Percentiles rank a stretch among this genome's conserved stretches.
phyloP scores from a whole-genome alignment of 2,113 vertebrate species.

The Siphamia tubifer region DNA sequence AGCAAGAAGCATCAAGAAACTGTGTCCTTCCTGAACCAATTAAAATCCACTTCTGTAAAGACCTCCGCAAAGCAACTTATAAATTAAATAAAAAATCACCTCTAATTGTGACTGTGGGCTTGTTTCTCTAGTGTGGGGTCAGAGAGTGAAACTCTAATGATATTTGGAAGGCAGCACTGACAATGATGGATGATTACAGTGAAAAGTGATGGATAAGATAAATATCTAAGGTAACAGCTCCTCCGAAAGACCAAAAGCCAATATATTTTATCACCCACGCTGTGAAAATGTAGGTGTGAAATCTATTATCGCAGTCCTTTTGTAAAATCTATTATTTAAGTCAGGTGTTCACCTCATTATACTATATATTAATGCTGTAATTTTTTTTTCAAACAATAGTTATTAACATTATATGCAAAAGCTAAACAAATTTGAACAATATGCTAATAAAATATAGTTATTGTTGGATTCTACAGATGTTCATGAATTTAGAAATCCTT shows the following conservation, averaged over 20 bases:
- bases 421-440: too few species aligned
- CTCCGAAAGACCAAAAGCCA: not conserved
- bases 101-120: not conserved
- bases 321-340: too few species aligned
- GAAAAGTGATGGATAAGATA: slow-evolving; percentile 20
- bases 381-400: too few species aligned
- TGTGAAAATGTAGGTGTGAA: not conserved
- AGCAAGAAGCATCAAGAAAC: not conserved
- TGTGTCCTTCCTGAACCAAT: not conserved
- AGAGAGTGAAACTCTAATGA: not conserved
- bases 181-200: slow-evolving; percentile 16
- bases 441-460: too few species aligned
- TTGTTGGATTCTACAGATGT: too few species aligned
- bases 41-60: not conserved
- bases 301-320: too few species aligned
- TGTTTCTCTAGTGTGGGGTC: not conserved
- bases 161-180: not conserved
- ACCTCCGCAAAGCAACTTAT: not conserved
- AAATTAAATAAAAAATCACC: too few species aligned
- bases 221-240: slow-evolving; percentile 14
- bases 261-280: not conserved
- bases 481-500: too few species aligned
- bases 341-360: too few species aligned
- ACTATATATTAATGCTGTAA: too few species aligned
- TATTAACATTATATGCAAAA: too few species aligned